Evolutionary conservation across 2,888 invertebrate genomes (phyloP), one percentile per base, ranked within the genome.

Genomic region (Sipha maydis): DNA sequence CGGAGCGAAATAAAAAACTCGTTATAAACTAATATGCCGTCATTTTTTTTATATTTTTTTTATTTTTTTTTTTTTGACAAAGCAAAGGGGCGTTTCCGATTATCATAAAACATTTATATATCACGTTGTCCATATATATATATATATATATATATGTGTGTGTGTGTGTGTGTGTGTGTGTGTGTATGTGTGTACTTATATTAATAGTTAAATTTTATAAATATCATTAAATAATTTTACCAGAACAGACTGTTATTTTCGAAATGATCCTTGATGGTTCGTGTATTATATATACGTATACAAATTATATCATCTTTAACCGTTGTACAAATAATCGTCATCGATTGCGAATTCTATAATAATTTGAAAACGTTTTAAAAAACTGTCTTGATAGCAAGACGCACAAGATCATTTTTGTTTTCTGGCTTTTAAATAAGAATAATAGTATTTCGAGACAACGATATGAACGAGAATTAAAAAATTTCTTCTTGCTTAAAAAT

Each of bases 11-110:
- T 79, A 79, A 2, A n/a, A 79, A 79, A 61, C 56, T 61, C 56
- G 34, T 79, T 79, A 79, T 61, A 78, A 78, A 19, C 77, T n/a
- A 76, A 41, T 67, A 25, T 8, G 61, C 61, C 61, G n/a, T n/a
- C n/a, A n/a, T n/a, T n/a, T n/a, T n/a, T n/a, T n/a, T n/a, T n/a
- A n/a, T n/a, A 34, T 34, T 34, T 34, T 34, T 34, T 67, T n/a
- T 3, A 19, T 67, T 67, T 34, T 34, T 34, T 34, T 34, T 48
- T 69, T 69, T 21, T 28, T 28, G 69, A 69, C 69, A 28, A 2
- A 9, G 25, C 69, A n/a, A n/a, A 69, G 11, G 11, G 69, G 69
- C 28, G 69, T 69, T 69, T 28, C 28, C n/a, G 69, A 69, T 69
- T 28, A 28, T 28, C 69, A 28, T 9, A 11, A 69, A 21, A 28